Evolutionary conservation across 2,888 invertebrate species (phyloP).

Genomic region (Atethmia centrago): DNA sequence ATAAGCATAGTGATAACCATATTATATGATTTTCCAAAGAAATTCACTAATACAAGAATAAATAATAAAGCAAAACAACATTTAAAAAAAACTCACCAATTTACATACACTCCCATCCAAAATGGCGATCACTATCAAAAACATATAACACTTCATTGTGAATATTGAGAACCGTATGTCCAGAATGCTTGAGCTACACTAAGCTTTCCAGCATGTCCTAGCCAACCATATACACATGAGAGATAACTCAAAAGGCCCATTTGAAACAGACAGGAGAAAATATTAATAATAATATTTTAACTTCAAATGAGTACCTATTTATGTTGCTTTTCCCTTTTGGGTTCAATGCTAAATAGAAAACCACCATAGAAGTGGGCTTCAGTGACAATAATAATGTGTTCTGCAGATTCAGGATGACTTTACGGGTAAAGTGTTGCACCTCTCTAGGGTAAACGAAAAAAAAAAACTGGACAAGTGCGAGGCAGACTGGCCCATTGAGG

Average conservation of each 20-base stretch:
- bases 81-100: constrained; percentile 30
- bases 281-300: neutral
- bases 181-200: constrained; percentile 59
- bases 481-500: too few relatives aligned
- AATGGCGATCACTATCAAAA: constrained; percentile 52
- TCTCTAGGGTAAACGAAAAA: neutral
- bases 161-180: constrained; percentile 39
- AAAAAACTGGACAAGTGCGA: too few relatives aligned
- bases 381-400: neutral
- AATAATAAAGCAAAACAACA: neutral
- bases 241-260: constrained; percentile 45
- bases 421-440: neutral
- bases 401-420: neutral
- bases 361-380: neutral
- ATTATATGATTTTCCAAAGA: neutral
- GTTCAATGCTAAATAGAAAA: neutral
- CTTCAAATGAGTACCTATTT: neutral
- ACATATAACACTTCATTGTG: constrained; percentile 58
- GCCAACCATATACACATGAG: constrained; percentile 1
- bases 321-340: neutral
- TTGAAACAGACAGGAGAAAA: neutral
- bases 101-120: constrained; percentile 48
- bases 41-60: neutral
- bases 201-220: constrained; percentile 55
- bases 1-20: too few relatives aligned